Percentiles rank a stretch among this genome's conserved stretches.
These are phyloP conservation scores for Sula dactylatra DNA, from an alignment of 2,113 vertebrate genomes.

Conservation along the genomic window DNA sequence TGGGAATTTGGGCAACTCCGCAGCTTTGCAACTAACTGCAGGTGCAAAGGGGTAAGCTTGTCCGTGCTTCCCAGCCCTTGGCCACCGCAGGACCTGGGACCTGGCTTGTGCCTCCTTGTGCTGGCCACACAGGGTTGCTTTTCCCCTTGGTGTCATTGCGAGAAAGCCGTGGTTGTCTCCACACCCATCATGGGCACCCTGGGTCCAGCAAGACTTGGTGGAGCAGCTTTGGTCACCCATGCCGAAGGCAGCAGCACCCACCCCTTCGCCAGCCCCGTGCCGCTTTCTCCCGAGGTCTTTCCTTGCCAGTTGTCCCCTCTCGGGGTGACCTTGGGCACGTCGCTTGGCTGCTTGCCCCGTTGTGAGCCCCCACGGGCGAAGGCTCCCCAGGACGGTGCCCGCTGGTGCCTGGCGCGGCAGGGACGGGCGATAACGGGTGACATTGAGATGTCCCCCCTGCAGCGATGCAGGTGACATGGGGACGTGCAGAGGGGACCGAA, in stretches of 20 bases:
- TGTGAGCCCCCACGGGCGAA: too few species aligned
- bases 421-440: rapidly evolving
- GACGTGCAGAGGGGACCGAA: background rate
- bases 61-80: background rate
- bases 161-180: background rate
- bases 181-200: background rate
- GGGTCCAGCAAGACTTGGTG: rapidly evolving
- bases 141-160: background rate
- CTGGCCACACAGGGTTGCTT: background rate
- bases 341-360: rapidly evolving
- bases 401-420: background rate
- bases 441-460: too few species aligned
- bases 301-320: background rate
- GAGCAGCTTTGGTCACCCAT: background rate
- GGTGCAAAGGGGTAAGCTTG: background rate
- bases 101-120: background rate
- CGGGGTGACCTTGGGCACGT: background rate
- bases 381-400: rapidly evolving
- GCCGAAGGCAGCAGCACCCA: background rate
- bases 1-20: background rate
- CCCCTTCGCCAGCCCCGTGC: background rate
- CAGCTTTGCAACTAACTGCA: background rate
- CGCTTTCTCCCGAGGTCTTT: too few species aligned
- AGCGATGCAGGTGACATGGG: background rate
- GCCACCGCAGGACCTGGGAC: background rate